Percentiles rank a stretch among this genome's conserved stretches.
These are phyloP conservation scores for Australoheros scitulus DNA, from an alignment of 2,113 vertebrate species.

Conservation along the genomic window DNA sequence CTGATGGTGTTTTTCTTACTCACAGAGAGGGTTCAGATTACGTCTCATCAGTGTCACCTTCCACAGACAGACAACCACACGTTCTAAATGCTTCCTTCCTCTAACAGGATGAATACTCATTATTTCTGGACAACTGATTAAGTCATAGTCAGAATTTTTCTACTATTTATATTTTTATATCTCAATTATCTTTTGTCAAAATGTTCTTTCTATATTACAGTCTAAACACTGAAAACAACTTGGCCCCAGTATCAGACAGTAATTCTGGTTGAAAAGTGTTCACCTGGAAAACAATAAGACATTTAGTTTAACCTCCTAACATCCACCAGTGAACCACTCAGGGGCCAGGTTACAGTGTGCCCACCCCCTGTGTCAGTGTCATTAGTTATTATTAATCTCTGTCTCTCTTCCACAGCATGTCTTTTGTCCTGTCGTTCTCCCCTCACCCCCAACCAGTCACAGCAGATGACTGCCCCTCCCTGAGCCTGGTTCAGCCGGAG, in stretches of 20 bases:
- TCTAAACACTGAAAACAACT: not conserved
- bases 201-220: not conserved
- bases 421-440: too few species aligned
- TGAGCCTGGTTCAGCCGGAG: too few species aligned
- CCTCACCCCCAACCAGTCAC: too few species aligned
- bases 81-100: not conserved
- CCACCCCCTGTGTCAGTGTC: too few species aligned
- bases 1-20: constrained; percentile 28
- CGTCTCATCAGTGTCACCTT: constrained; percentile 45
- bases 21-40: constrained; percentile 42
- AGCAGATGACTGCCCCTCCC: too few species aligned
- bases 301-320: not conserved
- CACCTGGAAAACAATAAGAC: not conserved
- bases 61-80: constrained; percentile 3
- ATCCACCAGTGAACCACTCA: not conserved
- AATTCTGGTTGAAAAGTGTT: not conserved
- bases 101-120: constrained; percentile 16
- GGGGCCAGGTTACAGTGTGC: not conserved
- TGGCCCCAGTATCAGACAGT: not conserved
- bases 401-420: too few species aligned
- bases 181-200: not conserved
- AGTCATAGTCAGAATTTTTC: not conserved
- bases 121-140: not conserved
- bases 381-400: too few species aligned
- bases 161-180: not conserved